phyloP scores from a whole-genome alignment of 2,797 vertebrate species.

The Pelobates cultripes region DNA sequence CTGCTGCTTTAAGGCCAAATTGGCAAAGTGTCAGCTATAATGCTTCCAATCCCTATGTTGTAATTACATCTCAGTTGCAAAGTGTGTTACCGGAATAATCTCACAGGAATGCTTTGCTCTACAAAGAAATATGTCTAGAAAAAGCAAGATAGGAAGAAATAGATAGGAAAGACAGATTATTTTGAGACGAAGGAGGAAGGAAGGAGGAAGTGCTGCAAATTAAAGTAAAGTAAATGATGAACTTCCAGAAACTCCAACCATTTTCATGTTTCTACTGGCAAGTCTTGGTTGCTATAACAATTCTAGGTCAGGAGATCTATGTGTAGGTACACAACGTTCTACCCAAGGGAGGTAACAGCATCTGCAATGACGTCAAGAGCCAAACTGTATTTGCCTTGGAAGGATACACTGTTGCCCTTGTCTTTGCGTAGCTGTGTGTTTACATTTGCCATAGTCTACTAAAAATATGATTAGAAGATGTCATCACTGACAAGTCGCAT shows the following conservation, averaged over 20 bases:
- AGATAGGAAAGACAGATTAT: neutral
- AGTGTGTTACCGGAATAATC: constrained; percentile 36
- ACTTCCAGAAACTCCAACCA: neutral
- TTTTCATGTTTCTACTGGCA: neutral
- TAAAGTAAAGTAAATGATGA: neutral
- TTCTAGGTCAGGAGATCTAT: constrained; percentile 5
- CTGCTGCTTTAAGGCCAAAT: constrained; percentile 33
- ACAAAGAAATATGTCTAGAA: constrained; percentile 20
- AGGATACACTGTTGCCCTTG: neutral
- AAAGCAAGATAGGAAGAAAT: constrained; percentile 1
- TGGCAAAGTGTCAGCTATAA: constrained; percentile 14
- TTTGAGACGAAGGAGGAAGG: neutral
- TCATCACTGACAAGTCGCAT: too few relatives aligned
- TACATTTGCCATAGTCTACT: too few relatives aligned
- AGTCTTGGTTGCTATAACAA: constrained; percentile 22
- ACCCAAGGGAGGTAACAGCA: constrained; percentile 20
- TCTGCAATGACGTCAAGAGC: constrained; percentile 6
- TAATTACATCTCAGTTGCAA: constrained; percentile 50
- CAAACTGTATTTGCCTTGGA: neutral
- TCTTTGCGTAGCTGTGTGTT: too few relatives aligned
- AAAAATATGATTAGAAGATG: too few relatives aligned
- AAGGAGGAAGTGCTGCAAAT: neutral
- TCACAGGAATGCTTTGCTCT: constrained; percentile 16
- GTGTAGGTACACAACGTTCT: constrained; percentile 12
- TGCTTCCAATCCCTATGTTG: constrained; percentile 20